Base-by-base conservation (phyloP, 2,113 vertebrate genomes). In the Nothoprocta perdicaria region DNA sequence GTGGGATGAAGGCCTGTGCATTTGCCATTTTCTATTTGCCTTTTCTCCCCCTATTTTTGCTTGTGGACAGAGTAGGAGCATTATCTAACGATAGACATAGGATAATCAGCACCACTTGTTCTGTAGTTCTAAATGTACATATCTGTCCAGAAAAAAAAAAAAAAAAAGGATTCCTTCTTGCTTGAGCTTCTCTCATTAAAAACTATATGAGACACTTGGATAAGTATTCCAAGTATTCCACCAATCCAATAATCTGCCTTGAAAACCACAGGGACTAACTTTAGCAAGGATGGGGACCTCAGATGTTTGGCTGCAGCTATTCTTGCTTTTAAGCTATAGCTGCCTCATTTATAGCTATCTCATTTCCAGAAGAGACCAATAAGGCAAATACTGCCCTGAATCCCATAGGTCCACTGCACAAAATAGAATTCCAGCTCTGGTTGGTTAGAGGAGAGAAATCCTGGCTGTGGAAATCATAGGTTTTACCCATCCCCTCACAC, bases 341-440 rank as follows among this genome's bases (percentile, higher is more conserved):
- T 85, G 65, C 61, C 75, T 67, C n/a, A n/a, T n/a, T n/a, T n/a
- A n/a, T n/a, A n/a, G 79, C 48, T 69, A 24, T 68, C 33, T 22
- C 46, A 68, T 23, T 48, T 46, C 41, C 67, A 29, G 75, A 88
- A 78, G 50, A 73, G 67, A n/a, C 38, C 74, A 88, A 76, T 88
- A 92, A 86, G 31, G 38, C 4, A 18, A 68, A 68, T 48, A 67
- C 62, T 86, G 53, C 67, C 22, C 78, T 90, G 74, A 43, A 45
- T 93, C 86, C 53, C 74, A 27, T 79, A 88, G 12, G 40, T 73
- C 74, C 41, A 24, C 48, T 69, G 58, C 6, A 79, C 43, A 79
- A 86, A 93, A 95, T 93, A 69, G 94, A 93, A 93, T 79, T 82
- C 53, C 35, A 58, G 26, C 62, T 86, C 66, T 24, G 40, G 41